phyloP scores from a whole-genome alignment of 2,888 invertebrate species.

The Synergus gifuensis region DNA sequence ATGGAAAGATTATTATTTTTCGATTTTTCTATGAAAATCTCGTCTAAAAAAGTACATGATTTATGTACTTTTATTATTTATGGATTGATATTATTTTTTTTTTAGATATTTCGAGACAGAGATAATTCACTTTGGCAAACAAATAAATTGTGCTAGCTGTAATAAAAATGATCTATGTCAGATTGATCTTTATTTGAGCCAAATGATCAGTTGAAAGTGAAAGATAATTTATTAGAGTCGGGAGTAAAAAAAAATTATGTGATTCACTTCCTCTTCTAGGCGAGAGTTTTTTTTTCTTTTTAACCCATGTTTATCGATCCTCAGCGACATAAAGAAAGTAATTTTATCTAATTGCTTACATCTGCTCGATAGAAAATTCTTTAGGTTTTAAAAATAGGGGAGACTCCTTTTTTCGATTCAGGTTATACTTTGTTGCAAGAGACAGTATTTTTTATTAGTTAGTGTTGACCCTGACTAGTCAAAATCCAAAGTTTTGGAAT shows the following conservation, averaged over 20 bases:
- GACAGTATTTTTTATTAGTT: too few relatives aligned
- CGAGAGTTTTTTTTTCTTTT: not conserved
- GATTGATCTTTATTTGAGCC: constrained; percentile 22
- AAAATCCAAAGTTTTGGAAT: too few relatives aligned
- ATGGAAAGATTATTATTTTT: constrained; percentile 20
- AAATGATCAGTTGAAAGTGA: constrained; percentile 29
- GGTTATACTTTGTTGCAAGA: not conserved
- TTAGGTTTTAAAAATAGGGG: constrained; percentile 11
- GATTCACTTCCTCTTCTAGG: constrained; percentile 5
- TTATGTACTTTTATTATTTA: constrained; percentile 11
- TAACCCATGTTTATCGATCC: constrained; percentile 33
- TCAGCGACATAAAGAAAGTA: constrained; percentile 12
- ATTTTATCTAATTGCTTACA: constrained; percentile 30
- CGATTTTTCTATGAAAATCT: not conserved
- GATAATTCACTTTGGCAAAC: constrained; percentile 11
- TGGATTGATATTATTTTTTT: not conserved
- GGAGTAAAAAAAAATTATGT: constrained; percentile 11
- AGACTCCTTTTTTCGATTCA: not conserved
- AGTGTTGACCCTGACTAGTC: too few relatives aligned
- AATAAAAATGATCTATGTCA: constrained; percentile 17
- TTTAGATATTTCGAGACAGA: not conserved
- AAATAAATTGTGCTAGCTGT: constrained; percentile 5
- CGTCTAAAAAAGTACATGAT: not conserved
- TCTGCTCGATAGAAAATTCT: constrained; percentile 21
- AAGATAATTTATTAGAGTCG: constrained; percentile 10